These are phyloP conservation scores for Montipora cactus DNA, from an alignment of 64 coral and sea anemone species.

Conservation along the genomic window DNA sequence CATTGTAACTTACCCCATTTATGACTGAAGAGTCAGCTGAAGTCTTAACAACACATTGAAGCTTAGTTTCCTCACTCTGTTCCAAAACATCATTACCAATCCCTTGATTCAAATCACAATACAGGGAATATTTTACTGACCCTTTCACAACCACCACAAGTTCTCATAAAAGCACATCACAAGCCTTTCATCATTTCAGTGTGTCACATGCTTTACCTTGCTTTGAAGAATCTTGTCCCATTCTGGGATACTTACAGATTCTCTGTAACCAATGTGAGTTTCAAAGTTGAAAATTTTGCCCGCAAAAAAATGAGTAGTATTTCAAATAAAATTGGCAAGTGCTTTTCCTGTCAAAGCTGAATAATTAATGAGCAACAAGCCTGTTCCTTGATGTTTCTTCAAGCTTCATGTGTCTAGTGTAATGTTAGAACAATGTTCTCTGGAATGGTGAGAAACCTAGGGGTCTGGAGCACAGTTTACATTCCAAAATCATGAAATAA, in stretches of 20 bases:
- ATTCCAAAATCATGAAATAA: constrained; percentile 59
- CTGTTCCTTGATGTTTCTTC: background rate
- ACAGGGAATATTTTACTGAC: constrained; percentile 52
- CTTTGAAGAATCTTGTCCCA: constrained; percentile 91
- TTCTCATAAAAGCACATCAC: background rate
- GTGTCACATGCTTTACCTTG: constrained; percentile 74
- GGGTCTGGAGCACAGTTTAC: constrained; percentile 70
- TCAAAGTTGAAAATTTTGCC: background rate
- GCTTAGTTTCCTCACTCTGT: constrained; percentile 79
- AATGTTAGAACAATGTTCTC: background rate
- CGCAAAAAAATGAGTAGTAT: background rate
- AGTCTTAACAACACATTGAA: constrained; percentile 87
- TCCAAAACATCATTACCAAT: constrained; percentile 83
- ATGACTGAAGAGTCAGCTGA: constrained; percentile 54
- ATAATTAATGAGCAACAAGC: constrained; percentile 66
- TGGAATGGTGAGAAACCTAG: background rate
- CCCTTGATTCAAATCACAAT: constrained; percentile 68
- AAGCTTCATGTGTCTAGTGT: constrained; percentile 17
- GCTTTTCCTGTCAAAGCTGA: constrained; percentile 46
- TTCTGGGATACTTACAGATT: constrained; percentile 25
- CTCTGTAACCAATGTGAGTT: background rate
- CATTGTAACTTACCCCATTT: constrained; percentile 73
- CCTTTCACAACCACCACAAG: constrained; percentile 8
- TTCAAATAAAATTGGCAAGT: constrained; percentile 32
- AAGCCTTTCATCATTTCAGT: background rate